Base-by-base conservation (phyloP, 2,797 vertebrate species). In the Sebastes oblongus region DNA sequence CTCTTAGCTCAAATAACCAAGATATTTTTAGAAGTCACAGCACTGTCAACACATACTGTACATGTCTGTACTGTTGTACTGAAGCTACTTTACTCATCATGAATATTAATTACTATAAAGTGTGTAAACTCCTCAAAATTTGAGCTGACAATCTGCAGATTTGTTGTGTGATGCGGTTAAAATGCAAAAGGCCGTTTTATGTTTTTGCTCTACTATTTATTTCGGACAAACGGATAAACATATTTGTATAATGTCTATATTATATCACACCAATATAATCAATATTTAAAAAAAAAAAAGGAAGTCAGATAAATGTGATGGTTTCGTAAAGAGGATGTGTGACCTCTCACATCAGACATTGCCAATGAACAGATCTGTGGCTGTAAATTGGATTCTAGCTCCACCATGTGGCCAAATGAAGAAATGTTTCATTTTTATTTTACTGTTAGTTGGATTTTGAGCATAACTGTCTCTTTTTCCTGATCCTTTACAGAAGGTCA, bases 331-430 rank as follows among this genome's bases (percentile, higher is more conserved):
- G 8, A 75, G 29, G n/a, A 81, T 74, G 2, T 18, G 36, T 13
- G 12, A 4, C 67, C 4, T 73, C 24, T 58, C 20, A 65, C 11
- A 4, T 42, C 20, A 76, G 6, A 16, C 16, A 30, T 0, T 7
- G 20, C 12, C 14, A 13, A 6, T 60, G 3, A 60, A 66, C 20
- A 46, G 3, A 11, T 13, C 13, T 10, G 58, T 6, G 3, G 6
- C 50, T 34, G 73, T 84, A 82, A 34, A 6, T 83, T 90, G 56
- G 64, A 67, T 77, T 93, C 25, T 91, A 79, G 14, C 79, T 0
- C 92, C 91, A 87, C 58, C 92, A 22, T 39, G 93, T 94, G 94
- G 87, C n/a, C 55, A 36, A 59, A 74, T 12, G 1, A 67, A 62
- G 60, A 29, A 83, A 10, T 42, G 18, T 25, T 67, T 62, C 1